Evolutionary conservation across 2,113 vertebrate genomes (phyloP).

Genomic region (Gyps fulvus): DNA sequence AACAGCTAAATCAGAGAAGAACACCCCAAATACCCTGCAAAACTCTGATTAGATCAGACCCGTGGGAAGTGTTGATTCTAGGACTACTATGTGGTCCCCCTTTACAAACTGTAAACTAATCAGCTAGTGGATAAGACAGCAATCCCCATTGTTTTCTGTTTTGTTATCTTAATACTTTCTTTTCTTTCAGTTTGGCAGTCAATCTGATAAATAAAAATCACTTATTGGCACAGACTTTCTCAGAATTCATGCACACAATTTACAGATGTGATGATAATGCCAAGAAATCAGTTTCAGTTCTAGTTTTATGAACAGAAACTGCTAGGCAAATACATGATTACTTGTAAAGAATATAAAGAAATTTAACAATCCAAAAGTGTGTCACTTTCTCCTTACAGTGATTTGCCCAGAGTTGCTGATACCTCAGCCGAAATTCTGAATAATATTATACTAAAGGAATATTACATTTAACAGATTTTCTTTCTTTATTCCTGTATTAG

Average conservation of each 20-base stretch:
- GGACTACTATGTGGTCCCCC: fast-evolving
- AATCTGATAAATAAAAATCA: neutral
- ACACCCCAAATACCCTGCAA: neutral
- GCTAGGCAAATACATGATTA: neutral
- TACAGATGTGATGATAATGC: neutral
- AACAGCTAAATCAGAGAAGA: neutral
- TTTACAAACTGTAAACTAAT: neutral
- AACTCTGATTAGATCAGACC: neutral
- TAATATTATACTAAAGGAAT: neutral
- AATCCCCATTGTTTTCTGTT: neutral
- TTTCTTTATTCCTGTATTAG: neutral
- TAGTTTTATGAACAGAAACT: neutral
- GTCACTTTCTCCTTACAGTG: neutral
- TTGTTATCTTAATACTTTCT: neutral
- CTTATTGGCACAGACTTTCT: neutral
- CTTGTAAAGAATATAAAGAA: neutral
- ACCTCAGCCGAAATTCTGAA: neutral
- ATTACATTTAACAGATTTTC: neutral
- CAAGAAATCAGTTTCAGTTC: neutral
- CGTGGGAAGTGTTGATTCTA: neutral
- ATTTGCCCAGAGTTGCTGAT: neutral
- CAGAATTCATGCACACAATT: neutral
- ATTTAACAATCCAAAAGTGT: neutral
- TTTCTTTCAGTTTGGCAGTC: neutral
- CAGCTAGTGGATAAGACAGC: neutral